Base-by-base conservation (phyloP, 2,797 vertebrate species). In the Fratercula arctica region DNA sequence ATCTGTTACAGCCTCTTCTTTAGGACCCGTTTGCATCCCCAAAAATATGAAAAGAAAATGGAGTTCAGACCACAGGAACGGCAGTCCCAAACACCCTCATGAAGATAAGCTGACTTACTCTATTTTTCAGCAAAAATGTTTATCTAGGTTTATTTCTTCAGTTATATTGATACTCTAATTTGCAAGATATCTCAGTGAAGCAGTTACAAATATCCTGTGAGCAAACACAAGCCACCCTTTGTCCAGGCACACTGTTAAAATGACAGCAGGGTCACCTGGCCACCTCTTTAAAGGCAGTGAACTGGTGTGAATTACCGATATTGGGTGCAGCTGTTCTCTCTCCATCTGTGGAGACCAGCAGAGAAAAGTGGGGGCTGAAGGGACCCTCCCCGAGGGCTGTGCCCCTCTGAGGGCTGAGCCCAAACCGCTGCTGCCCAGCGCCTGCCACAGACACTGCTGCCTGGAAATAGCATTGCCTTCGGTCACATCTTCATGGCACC, bases 391-490 rank as follows among this genome's bases (percentile, higher is more conserved):
- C 4, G 18, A 24, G 33, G 50, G 19, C 69, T 81, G 23, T 72
- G 37, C 5, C 29, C 21, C 28, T 75, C 26, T 73, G 41, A n/a
- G 73, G 41, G 48, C 37, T 64, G 57, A 88, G 23, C 31, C 11
- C 4, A 17, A 74, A 16, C 64, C 0, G 0, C 53, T 69, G 73
- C 7, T 2, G 11, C 48, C 59, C 61, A 45, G 15, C 0, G 7
- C 31, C 26, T 69, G 39, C 54, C 14, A 10, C 21, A 51, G 60
- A 23, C 21, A 8, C 19, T 33, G 61, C n/a, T 10, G 21, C 1
- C 1, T 5, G 37, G 41, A 46, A 72, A 46, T 2, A 35, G 19
- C 51, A 50, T 51, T 0, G 0, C 60, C 23, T 66, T 60, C 0
- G 0, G 29, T 57, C 66, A 41, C 72, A 6, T 51, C 46, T 21